Base-by-base conservation (phyloP, 2,888 invertebrate genomes). In the Microctonus brassicae region DNA sequence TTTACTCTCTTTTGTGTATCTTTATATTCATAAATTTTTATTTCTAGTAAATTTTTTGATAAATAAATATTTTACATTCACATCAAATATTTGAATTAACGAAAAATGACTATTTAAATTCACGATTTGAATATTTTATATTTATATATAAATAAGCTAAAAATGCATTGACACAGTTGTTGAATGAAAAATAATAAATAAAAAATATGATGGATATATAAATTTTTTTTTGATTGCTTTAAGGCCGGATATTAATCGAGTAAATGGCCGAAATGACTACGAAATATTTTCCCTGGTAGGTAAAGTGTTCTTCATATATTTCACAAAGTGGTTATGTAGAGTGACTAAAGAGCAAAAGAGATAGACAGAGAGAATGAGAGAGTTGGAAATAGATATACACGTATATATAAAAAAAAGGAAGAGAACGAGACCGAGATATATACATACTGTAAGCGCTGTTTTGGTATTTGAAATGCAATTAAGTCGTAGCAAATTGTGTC, bases 381-480 rank as follows among this genome's bases (percentile, higher is more conserved):
- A 47, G 47, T 1, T 17, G 17, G 22, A 24, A 29, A 47, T n/a
- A n/a, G n/a, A n/a, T n/a, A n/a, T n/a, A n/a, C n/a, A n/a, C n/a
- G n/a, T n/a, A n/a, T n/a, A n/a, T n/a, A n/a, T n/a, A n/a, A 29
- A 7, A 7, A 29, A 29, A 29, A 29, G 7, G 29, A 7, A 29
- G 22, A 36, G 22, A 10, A 11, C 17, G 34, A 7, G 17, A 53
- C n/a, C 10, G 60, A 64, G 47, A 42, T 62, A 47, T 29, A 20
- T 17, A 20, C 17, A 20, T 17, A 20, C 17, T 47, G 47, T 2
- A 47, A 47, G 47, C 61, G n/a, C 22, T n/a, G n/a, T 57, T 42
- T 67, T 62, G 72, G 29, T 62, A 57, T 67, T 53, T 42, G 61
- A 62, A 62, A 62, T 55, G 62, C 61, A 67, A 72, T 72, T 62